Conservation (phyloP, 1,140 invertebrate genomes). For the Psix sp. region DNA sequence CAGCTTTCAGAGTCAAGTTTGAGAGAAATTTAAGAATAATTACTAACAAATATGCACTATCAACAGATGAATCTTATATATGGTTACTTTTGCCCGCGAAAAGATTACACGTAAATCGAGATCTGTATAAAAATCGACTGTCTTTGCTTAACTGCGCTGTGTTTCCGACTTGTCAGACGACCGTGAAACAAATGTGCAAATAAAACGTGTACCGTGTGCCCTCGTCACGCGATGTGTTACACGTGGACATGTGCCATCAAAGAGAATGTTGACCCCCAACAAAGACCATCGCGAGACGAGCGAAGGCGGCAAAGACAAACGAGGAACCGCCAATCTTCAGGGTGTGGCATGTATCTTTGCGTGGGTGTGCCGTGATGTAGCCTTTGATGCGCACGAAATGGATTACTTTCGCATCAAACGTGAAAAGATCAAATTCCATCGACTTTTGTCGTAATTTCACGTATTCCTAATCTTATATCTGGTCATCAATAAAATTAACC, state of each 20-base stretch:
- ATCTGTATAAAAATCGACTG: constrained; percentile 58
- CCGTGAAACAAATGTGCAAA: constrained; percentile 56
- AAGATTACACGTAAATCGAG: constrained; percentile 51
- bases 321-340: constrained; percentile 58
- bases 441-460: neutral
- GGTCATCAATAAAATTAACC: neutral
- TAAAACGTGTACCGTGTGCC: constrained; percentile 55
- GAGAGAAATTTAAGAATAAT: no score
- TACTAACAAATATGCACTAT: no score
- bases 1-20: no score
- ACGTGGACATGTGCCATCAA: constrained; percentile 58
- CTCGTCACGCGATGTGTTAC: constrained; percentile 57
- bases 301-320: constrained; percentile 43
- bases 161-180: constrained; percentile 55
- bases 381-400: constrained; percentile 46
- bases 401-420: constrained; percentile 46
- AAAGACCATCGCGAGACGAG: constrained; percentile 53
- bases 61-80: no score
- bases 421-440: constrained; percentile 18
- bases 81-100: constrained; percentile 8
- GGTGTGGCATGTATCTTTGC: constrained; percentile 53
- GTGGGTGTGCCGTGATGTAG: constrained; percentile 52
- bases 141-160: constrained; percentile 51
- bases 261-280: constrained; percentile 62
- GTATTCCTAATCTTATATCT: neutral